A percentile compares a stretch with the other conserved stretches of the same genome.
Evolutionary conservation across 2,888 invertebrate species (phyloP).

Genomic region (Zaprionus bogoriensis): DNA sequence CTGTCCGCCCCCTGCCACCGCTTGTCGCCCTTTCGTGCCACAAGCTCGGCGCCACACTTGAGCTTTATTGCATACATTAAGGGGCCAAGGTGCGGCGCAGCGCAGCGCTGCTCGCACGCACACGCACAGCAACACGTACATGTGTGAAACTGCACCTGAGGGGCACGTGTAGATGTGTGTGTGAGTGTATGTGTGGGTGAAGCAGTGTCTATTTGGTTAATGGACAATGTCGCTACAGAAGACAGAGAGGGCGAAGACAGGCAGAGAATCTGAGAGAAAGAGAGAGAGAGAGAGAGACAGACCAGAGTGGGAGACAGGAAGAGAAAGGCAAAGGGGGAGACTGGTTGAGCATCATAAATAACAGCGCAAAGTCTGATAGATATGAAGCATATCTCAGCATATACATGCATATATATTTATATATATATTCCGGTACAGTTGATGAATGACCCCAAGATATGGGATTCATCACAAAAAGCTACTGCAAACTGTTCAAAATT

Average conservation of each 20-base stretch:
- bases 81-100: conserved; percentile 72
- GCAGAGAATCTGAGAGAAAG: background rate
- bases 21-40: conserved; percentile 1
- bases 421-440: conserved; percentile 21
- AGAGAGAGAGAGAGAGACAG: background rate
- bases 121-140: conserved; percentile 11
- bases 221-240: conserved; percentile 63
- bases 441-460: conserved; percentile 26
- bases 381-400: conserved; percentile 10
- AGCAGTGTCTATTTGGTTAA: conserved; percentile 62
- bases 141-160: conserved; percentile 37
- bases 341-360: conserved; percentile 40
- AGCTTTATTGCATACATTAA: conserved; percentile 77
- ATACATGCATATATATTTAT: background rate
- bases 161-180: conserved; percentile 22
- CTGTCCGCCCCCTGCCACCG: background rate
- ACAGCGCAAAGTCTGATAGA: conserved; percentile 38
- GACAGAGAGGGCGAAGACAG: conserved; percentile 9
- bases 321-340: background rate
- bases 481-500: background rate
- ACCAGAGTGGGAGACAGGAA: background rate
- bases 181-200: conserved; percentile 9
- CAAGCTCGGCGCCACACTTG: conserved; percentile 66
- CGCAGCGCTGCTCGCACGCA: conserved; percentile 36
- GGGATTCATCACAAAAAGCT: conserved; percentile 5